phyloP scores from a whole-genome alignment of 2,888 invertebrate genomes.

The Crematogaster levior region DNA sequence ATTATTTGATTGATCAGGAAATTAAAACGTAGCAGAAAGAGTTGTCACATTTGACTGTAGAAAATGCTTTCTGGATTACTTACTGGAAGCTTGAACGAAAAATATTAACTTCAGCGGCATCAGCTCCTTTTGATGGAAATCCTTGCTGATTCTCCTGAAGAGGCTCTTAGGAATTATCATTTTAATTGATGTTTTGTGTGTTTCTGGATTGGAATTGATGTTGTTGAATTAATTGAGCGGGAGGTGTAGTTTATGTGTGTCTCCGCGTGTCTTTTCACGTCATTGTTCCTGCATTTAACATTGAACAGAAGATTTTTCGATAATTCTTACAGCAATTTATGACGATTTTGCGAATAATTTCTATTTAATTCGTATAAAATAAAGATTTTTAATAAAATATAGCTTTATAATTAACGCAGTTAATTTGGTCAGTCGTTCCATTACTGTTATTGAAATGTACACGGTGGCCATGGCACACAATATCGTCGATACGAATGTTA shows the following conservation, averaged over 20 bases:
- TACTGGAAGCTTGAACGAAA: slow-evolving; percentile 93
- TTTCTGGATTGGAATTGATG: not conserved
- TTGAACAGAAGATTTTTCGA: not conserved
- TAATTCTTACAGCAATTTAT: not conserved
- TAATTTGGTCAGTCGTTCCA: not conserved
- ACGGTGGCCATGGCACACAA: slow-evolving; percentile 43
- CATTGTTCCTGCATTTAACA: not conserved
- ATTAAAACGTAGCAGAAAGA: not conserved
- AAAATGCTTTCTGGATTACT: slow-evolving; percentile 80
- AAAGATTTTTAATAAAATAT: not conserved
- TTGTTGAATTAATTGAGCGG: not conserved
- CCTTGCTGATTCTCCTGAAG: slow-evolving; percentile 89
- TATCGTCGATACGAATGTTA: slow-evolving; percentile 63
- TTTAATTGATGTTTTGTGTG: slow-evolving; percentile 76
- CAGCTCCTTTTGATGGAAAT: slow-evolving; percentile 90
- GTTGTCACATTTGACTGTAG: not conserved
- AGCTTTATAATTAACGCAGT: not conserved
- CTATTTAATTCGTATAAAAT: not conserved
- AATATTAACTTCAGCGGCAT: slow-evolving; percentile 91
- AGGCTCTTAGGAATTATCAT: slow-evolving; percentile 89
- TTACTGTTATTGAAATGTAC: not conserved
- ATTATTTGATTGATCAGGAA: not conserved
- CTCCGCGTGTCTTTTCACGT: no score
- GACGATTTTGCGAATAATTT: not conserved
- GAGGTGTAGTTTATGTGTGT: no score